phyloP scores from a whole-genome alignment of 2,888 invertebrate genomes.

The Leucoma salicis region DNA sequence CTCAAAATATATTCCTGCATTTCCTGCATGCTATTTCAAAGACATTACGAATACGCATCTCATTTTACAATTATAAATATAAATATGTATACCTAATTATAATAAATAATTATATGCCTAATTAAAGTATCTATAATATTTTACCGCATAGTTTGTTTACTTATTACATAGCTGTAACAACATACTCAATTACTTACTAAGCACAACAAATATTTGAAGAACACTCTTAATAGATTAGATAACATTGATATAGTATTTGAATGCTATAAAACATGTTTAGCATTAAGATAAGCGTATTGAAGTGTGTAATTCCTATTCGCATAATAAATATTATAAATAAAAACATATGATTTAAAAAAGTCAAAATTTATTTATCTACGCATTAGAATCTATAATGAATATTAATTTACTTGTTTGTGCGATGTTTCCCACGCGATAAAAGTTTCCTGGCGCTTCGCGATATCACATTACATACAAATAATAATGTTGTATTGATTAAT shows the following conservation, averaged over 20 bases:
- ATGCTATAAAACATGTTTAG: constrained; percentile 12
- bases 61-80: too few relatives aligned
- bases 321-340: neutral
- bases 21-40: too few relatives aligned
- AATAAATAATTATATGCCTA: too few relatives aligned
- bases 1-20: too few relatives aligned
- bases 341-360: neutral
- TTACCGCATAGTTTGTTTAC: too few relatives aligned
- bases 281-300: constrained; percentile 9
- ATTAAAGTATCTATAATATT: too few relatives aligned
- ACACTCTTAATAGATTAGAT: constrained; percentile 18
- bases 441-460: constrained; percentile 25
- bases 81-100: too few relatives aligned
- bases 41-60: too few relatives aligned
- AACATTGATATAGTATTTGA: constrained; percentile 7
- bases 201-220: too few relatives aligned
- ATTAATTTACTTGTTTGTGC: constrained; percentile 5
- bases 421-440: constrained; percentile 33
- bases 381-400: neutral
- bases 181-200: too few relatives aligned
- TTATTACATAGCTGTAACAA: too few relatives aligned
- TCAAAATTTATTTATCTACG: neutral
- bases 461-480: constrained; percentile 26
- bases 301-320: constrained; percentile 17
- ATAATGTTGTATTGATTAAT: neutral